Evolutionary conservation across 2,888 invertebrate genomes (phyloP), one percentile per base, ranked within the genome.

Genomic region (Apotomis betuletana): DNA sequence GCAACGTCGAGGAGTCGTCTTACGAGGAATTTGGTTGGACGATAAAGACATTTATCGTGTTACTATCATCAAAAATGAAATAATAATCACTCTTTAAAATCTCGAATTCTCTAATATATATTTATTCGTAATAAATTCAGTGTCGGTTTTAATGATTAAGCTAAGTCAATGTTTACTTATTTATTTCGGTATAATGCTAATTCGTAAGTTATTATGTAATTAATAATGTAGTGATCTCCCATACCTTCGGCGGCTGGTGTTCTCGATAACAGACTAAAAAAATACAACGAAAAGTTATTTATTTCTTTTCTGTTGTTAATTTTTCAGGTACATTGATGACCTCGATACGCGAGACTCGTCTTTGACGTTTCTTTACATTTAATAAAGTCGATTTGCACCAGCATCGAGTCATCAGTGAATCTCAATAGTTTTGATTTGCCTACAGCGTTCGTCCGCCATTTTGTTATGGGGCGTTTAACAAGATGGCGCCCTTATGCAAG

Each of bases 101-200:
- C 77, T 84, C 79, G 77, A 80, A 84, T 84, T 85, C 78, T 84
- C 83, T 83, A 81, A 80, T 83, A 83, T 71, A 71, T 71, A 71
- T 64, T 72, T 83, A 85, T 87, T 85, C 78, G 79, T 87, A 85
- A 70, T 74, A 69, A 74, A 87, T 87, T 86, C 83, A 85, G 84
- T 88, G 85, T 91, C 89, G 86, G 86, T 90, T 92, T 87, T 90
- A 89, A 90, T 90, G 89, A 85, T 88, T 91, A 91, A 90, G 92
- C 90, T 93, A 93, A 92, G 91, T 93, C 91, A 91, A 90, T 91
- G 92, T 93, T 93, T 91, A 92, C 89, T 90, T 91, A 91, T 92
- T 90, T 92, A 90, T 91, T 91, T 91, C 88, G 84, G 88, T 91
- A 85, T 90, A 89, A 91, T 87, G 87, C 89, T 93, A 93, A 90